phyloP scores from a whole-genome alignment of 2,113 vertebrate species.

The Austrofundulus limnaeus region DNA sequence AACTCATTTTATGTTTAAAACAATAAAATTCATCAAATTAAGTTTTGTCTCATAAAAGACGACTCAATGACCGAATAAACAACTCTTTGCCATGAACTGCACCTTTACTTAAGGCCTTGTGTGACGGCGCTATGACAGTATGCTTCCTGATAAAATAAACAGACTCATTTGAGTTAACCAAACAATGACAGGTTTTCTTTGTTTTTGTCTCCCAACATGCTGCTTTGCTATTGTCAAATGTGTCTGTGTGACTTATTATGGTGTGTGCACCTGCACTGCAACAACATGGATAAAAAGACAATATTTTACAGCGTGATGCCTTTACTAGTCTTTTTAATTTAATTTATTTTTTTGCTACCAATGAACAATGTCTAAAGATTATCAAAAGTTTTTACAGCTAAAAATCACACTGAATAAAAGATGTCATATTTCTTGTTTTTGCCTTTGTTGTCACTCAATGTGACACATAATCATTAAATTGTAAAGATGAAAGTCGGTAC shows the following conservation, averaged over 20 bases:
- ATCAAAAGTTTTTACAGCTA: too few relatives aligned
- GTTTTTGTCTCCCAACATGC: not conserved
- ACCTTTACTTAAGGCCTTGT: too few relatives aligned
- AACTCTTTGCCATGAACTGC: too few relatives aligned
- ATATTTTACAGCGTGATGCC: not conserved
- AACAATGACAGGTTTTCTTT: not conserved
- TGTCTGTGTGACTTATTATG: not conserved
- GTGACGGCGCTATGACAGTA: too few relatives aligned
- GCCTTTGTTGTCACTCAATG: not conserved
- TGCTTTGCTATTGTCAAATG: not conserved
- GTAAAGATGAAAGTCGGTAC: conserved; percentile 33
- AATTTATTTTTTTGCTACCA: not conserved
- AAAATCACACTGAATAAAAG: not conserved
- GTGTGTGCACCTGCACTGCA: too few relatives aligned
- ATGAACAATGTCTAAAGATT: not conserved
- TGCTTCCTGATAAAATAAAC: not conserved
- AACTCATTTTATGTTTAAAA: too few relatives aligned
- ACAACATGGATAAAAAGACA: not conserved
- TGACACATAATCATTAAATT: not conserved
- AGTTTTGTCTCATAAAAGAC: too few relatives aligned
- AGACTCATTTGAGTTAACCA: not conserved
- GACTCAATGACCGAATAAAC: too few relatives aligned
- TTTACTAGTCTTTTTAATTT: too few relatives aligned
- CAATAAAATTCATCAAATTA: too few relatives aligned
- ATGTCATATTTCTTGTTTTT: not conserved